These are phyloP conservation scores for Eumacrocentrus americanus DNA, from an alignment of 2,888 invertebrate species.

Conservation along the genomic window DNA sequence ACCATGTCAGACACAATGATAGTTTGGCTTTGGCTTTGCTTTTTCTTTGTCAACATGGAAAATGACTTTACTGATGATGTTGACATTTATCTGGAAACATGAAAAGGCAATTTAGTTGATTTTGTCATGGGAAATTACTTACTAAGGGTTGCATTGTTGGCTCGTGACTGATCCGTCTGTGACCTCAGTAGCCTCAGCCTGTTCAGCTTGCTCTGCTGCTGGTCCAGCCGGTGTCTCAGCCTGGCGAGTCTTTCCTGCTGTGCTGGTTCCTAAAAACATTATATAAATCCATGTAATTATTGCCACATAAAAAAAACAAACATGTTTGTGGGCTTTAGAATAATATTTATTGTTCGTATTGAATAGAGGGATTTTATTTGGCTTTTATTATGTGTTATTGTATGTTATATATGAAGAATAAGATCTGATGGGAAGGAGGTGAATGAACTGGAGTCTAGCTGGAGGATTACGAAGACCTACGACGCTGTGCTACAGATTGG, in stretches of 20 bases:
- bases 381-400: neutral
- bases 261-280: slow-evolving; percentile 69
- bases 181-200: slow-evolving; percentile 90
- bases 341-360: neutral
- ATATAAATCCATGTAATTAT: neutral
- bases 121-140: slow-evolving; percentile 63
- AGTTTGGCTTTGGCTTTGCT: neutral
- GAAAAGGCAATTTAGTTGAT: neutral
- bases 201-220: slow-evolving; percentile 92
- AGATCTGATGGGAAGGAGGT: slow-evolving; percentile 1
- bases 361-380: neutral
- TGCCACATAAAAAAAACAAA: neutral
- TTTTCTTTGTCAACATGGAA: neutral
- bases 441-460: slow-evolving; percentile 7
- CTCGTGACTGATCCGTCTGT: slow-evolving; percentile 91
- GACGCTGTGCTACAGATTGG: neutral
- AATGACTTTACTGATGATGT: too few relatives aligned
- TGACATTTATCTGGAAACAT: too few relatives aligned
- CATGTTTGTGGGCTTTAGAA: neutral
- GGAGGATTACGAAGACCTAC: slow-evolving; percentile 15
- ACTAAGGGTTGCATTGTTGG: slow-evolving; percentile 90
- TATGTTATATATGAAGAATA: too few relatives aligned
- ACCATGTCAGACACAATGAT: too few relatives aligned
- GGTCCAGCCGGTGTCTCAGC: slow-evolving; percentile 89
- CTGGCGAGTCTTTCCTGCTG: slow-evolving; percentile 88